A percentile compares a stretch with the other conserved stretches of the same genome.
Conservation (phyloP, 2,113 vertebrate species). For the Sporophila hypoxantha region DNA sequence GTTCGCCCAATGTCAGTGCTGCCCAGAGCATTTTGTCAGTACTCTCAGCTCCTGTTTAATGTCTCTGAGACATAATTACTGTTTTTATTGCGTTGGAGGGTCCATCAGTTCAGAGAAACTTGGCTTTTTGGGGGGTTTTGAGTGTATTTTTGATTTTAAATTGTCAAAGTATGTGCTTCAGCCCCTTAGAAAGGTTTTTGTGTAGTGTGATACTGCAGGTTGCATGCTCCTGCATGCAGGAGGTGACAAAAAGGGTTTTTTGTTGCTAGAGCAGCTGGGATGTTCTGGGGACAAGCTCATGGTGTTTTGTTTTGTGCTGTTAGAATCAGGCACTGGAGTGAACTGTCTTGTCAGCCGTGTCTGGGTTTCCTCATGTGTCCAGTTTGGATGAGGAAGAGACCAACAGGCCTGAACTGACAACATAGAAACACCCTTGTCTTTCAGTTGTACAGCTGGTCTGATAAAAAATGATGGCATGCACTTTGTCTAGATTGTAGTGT, state of each 20-base stretch:
- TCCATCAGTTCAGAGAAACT: not conserved
- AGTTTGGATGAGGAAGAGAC: not conserved
- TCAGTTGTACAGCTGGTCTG: not conserved
- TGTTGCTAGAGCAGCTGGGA: not conserved
- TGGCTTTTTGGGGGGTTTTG: not conserved
- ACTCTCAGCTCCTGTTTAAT: fast-evolving
- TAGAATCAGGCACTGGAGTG: not conserved
- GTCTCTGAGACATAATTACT: not conserved
- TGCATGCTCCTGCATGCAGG: not conserved
- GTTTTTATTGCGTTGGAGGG: not conserved
- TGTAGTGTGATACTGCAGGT: not conserved
- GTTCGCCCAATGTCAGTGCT: not conserved
- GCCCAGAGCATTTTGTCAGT: not conserved
- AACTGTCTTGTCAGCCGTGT: not conserved
- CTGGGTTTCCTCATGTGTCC: not conserved
- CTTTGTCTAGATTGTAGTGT: not conserved
- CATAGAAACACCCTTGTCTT: not conserved
- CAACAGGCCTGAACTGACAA: not conserved
- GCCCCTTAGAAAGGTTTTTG: not conserved
- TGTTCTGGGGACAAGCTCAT: fast-evolving
- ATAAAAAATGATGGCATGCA: not conserved
- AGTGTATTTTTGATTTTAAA: not conserved
- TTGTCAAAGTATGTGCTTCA: not conserved
- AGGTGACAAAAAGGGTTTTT: not conserved
- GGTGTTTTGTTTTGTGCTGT: not conserved